Conservation (phyloP, 2,113 vertebrate genomes). For the Silurus asotus region DNA sequence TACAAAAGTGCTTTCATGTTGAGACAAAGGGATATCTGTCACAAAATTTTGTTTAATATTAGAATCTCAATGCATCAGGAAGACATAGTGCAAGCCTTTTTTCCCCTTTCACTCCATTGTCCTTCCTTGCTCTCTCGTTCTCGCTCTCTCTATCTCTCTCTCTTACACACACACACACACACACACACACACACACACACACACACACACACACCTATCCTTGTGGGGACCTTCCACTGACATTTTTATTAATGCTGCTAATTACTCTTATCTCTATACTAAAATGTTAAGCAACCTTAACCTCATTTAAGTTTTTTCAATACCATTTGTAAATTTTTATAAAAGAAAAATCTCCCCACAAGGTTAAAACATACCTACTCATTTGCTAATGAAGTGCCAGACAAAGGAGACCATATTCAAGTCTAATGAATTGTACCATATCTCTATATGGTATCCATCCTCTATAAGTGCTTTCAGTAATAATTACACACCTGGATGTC, state of each 20-base stretch:
- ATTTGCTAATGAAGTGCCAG: neutral
- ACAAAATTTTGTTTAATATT: neutral
- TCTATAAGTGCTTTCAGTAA: neutral
- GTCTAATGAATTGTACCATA: neutral
- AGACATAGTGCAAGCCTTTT: no score
- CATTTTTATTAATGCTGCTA: neutral
- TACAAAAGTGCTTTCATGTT: no score
- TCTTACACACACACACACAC: no score
- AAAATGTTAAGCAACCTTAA: neutral
- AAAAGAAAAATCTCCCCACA: neutral
- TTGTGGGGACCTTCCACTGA: no score
- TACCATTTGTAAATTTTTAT: no score
- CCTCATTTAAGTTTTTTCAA: neutral
- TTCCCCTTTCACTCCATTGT: no score
- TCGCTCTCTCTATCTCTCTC: no score
- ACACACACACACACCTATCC: no score
- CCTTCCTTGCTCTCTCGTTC: no score
- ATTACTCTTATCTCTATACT: neutral
- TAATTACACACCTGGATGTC: conserved; percentile 1
- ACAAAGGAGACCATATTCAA: neutral
- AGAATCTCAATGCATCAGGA: neutral
- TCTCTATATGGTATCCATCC: neutral
- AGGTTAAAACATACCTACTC: neutral
- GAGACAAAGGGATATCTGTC: neutral
- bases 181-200: no score